Evolutionary conservation across 2,113 vertebrate genomes (phyloP), one percentile per base, ranked within the genome.

Genomic region (Stercorarius parasiticus): DNA sequence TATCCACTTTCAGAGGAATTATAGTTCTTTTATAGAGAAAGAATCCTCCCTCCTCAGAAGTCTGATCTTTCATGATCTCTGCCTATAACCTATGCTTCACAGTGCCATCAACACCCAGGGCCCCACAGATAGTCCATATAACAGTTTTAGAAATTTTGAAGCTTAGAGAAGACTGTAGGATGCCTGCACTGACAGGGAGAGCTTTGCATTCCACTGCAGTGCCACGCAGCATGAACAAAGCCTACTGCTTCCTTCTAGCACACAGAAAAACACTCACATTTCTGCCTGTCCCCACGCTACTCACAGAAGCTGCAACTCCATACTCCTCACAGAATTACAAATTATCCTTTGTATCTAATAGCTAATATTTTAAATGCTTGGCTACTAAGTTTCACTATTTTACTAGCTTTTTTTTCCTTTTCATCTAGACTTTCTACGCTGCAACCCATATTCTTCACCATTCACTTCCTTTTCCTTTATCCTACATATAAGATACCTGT

Each of bases 251-350:
- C 77, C 72, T 53, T 59, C 62, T 17, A 36, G 34, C 0, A 1
- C 23, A 42, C 6, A n/a, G 27, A 22, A 56, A 82, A 91, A 45
- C 32, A 40, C 8, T 25, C 15, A 20, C 3, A 17, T 38, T 77
- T 59, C 52, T 52, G 29, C 32, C 55, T 47, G 47, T 62, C 42
- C 47, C 10, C 38, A 45, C 0, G 2, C 12, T 26, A 27, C 7
- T 21, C n/a, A 20, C 32, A 42, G 0, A 0, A 52, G 18, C 15
- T 47, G 23, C 55, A 87, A 56, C 30, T 82, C 42, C 43, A 3
- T 19, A 34, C 13, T 27, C 40, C 45, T 65, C 15, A 40, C 7
- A 23, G 13, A 87, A 49, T 40, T 73, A 58, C 45, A 66, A 71
- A 62, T 40, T 58, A 61, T 4, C 18, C 26, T 77, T 91, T 81